Conservation (phyloP, 1,140 invertebrate genomes). For the Agraylea sexmaculata region DNA sequence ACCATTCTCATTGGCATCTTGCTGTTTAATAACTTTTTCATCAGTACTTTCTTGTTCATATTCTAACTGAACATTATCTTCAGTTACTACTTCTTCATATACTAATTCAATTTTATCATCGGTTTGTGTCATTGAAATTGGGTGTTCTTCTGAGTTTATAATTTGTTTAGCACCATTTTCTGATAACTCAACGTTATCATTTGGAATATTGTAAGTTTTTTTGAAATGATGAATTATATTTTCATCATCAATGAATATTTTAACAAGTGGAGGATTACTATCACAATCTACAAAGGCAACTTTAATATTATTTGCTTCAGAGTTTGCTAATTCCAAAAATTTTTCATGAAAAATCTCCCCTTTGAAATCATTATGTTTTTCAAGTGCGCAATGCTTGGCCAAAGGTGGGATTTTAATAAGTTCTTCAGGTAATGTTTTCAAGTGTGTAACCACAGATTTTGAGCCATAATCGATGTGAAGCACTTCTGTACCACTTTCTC, state of each 20-base stretch:
- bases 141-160: no score
- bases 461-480: slow-evolving; percentile 65
- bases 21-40: background rate
- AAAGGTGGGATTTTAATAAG: slow-evolving; percentile 43
- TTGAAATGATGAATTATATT: slow-evolving; percentile 24
- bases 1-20: background rate
- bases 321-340: slow-evolving; percentile 35
- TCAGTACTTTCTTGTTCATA: no score
- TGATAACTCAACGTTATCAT: no score
- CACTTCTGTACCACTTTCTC: slow-evolving; percentile 46
- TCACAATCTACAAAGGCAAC: slow-evolving; percentile 39
- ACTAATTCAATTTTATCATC: no score
- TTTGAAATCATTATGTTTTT: no score
- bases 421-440: slow-evolving; percentile 48
- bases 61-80: slow-evolving; percentile 6
- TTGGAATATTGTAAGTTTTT: no score
- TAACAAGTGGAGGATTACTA: slow-evolving; percentile 31
- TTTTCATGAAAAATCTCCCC: slow-evolving; percentile 37
- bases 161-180: no score
- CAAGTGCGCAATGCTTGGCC: slow-evolving; percentile 47
- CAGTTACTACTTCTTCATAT: no score
- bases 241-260: slow-evolving; percentile 29
- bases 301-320: slow-evolving; percentile 33
- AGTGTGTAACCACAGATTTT: slow-evolving; percentile 43
- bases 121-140: no score